These are phyloP conservation scores for Camponotus pennsylvanicus DNA, from an alignment of 1,140 invertebrate genomes.

Conservation along the genomic window DNA sequence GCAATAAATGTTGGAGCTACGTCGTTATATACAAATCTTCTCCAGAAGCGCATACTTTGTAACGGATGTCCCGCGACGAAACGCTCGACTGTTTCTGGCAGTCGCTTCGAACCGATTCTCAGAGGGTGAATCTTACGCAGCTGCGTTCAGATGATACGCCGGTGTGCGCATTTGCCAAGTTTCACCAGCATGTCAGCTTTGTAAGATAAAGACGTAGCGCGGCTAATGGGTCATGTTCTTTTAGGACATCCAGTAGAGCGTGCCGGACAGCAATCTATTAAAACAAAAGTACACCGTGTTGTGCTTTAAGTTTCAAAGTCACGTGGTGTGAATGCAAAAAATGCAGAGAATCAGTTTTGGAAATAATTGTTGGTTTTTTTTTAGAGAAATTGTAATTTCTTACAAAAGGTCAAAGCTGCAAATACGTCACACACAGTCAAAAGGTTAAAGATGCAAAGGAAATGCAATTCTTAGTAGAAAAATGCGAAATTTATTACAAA, in stretches of 20 bases:
- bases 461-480: slow-evolving; percentile 27
- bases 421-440: not conserved
- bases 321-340: not conserved
- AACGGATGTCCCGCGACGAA: slow-evolving; percentile 21
- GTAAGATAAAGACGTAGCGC: slow-evolving; percentile 15
- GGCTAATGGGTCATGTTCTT: slow-evolving; percentile 14
- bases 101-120: slow-evolving; percentile 12
- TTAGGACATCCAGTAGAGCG: slow-evolving; percentile 23
- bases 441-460: slow-evolving; percentile 31
- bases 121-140: slow-evolving; percentile 45
- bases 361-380: slow-evolving; percentile 24
- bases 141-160: slow-evolving; percentile 31
- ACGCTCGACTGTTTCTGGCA: slow-evolving; percentile 28
- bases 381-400: not conserved
- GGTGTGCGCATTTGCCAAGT: slow-evolving; percentile 30
- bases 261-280: slow-evolving; percentile 28
- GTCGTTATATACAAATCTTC: not conserved
- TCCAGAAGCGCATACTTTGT: slow-evolving; percentile 33
- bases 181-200: not conserved
- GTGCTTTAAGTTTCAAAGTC: slow-evolving; percentile 18
- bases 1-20: too few species aligned
- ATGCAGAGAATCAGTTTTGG: not conserved
- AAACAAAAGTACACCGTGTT: not conserved
- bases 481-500: not conserved
- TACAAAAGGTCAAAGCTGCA: slow-evolving; percentile 40